Conservation (phyloP, 1,140 invertebrate species). For the Atta cephalotes region DNA sequence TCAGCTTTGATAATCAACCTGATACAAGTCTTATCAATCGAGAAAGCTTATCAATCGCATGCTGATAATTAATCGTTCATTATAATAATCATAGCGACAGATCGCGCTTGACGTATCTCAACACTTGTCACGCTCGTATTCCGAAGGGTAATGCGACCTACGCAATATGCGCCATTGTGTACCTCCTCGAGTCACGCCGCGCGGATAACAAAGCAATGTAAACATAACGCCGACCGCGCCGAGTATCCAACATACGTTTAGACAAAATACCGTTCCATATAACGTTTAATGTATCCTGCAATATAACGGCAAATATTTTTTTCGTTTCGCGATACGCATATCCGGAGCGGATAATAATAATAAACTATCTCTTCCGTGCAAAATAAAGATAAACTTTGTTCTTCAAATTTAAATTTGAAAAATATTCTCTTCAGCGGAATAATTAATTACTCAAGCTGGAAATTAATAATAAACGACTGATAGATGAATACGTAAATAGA, state of each 20-base stretch:
- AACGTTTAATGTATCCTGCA: neutral
- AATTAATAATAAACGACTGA: conserved; percentile 4
- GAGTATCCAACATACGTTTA: neutral
- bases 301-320: neutral
- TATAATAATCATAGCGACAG: neutral
- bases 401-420: neutral
- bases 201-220: conserved; percentile 8
- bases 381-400: neutral
- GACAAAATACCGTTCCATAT: neutral
- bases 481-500: neutral
- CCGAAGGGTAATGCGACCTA: conserved; percentile 9
- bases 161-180: neutral
- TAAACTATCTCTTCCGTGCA: neutral
- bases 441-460: neutral
- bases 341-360: neutral
- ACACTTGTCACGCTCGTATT: neutral
- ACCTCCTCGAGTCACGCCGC: neutral
- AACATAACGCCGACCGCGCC: neutral
- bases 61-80: conserved; percentile 3
- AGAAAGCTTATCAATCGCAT: neutral
- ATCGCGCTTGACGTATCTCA: neutral
- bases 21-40: neutral
- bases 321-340: neutral
- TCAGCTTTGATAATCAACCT: neutral
- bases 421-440: neutral